Evolutionary conservation across 2,797 vertebrate species (phyloP).

Genomic region (Enteromius viviparus): DNA sequence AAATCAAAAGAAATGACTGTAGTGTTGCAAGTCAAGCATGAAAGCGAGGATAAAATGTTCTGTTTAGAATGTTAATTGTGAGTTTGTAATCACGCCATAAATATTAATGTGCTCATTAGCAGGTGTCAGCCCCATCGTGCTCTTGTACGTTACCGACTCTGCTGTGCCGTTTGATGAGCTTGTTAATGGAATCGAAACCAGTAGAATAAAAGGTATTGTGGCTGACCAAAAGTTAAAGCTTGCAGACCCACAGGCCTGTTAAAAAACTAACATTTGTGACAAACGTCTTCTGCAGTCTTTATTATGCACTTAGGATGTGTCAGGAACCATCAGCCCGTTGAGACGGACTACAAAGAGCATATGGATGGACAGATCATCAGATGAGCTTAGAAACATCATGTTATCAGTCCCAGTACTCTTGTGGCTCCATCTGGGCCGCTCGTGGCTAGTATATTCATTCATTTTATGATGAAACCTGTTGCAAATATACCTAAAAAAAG

Average conservation of each 20-base stretch:
- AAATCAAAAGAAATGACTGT: conserved; percentile 46
- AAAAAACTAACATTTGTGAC: conserved; percentile 20
- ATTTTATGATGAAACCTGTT: conserved; percentile 79
- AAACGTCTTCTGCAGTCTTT: neutral
- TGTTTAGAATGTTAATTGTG: conserved; percentile 61
- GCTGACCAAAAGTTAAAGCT: neutral
- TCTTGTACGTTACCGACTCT: conserved; percentile 25
- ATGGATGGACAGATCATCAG: conserved; percentile 31
- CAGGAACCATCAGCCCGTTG: conserved; percentile 15
- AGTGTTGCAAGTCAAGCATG: conserved; percentile 53
- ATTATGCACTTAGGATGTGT: neutral
- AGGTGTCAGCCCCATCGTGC: conserved; percentile 40
- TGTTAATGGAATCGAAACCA: conserved; percentile 30
- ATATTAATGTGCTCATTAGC: conserved; percentile 62
- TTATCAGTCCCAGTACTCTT: conserved; percentile 50
- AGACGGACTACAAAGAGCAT: conserved; percentile 44
- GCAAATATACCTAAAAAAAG: conserved; percentile 71
- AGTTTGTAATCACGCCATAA: conserved; percentile 58
- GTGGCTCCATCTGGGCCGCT: conserved; percentile 56
- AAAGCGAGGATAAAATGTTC: conserved; percentile 53
- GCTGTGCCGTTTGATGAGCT: conserved; percentile 41
- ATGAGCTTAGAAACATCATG: conserved; percentile 52
- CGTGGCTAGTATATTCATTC: conserved; percentile 70
- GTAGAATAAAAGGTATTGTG: conserved; percentile 4
- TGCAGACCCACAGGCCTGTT: neutral